These are phyloP conservation scores for Baronia brevicornis DNA, from an alignment of 2,888 invertebrate species.

Conservation along the genomic window DNA sequence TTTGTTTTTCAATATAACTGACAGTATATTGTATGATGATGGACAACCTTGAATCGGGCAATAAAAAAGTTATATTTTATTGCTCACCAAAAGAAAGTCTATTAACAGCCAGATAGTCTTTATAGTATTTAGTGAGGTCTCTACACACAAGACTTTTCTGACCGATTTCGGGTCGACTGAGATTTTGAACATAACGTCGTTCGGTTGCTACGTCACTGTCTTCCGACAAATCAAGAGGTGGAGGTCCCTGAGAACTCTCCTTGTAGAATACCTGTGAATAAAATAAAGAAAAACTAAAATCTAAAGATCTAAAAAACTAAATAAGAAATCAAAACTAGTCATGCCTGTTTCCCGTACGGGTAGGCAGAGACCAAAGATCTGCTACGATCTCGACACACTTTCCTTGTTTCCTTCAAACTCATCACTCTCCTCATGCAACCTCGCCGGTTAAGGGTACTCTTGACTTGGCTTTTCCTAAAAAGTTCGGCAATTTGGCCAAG, in stretches of 20 bases:
- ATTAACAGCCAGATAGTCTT: conserved; percentile 84
- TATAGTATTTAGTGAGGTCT: conserved; percentile 85
- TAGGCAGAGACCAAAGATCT: too few relatives aligned
- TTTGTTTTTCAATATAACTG: too few relatives aligned
- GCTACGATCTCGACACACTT: too few relatives aligned
- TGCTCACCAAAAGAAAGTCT: conserved; percentile 75
- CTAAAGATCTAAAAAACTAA: background rate
- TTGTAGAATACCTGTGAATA: conserved; percentile 37
- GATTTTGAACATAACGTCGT: conserved; percentile 55
- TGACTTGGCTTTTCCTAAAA: too few relatives aligned
- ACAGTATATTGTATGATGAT: too few relatives aligned
- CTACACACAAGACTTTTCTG: conserved; percentile 76
- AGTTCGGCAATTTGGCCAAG: too few relatives aligned
- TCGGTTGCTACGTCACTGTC: conserved; percentile 78
- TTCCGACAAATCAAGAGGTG: conserved; percentile 38
- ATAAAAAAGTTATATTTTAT: background rate
- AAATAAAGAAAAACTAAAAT: background rate
- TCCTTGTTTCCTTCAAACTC: too few relatives aligned
- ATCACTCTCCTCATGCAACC: too few relatives aligned
- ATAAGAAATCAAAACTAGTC: background rate
- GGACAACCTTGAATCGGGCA: too few relatives aligned
- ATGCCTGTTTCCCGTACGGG: too few relatives aligned
- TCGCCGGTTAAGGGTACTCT: too few relatives aligned
- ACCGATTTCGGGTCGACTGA: conserved; percentile 45
- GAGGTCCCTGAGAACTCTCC: conserved; percentile 28